Percentiles rank a stretch among this genome's conserved stretches.
These are phyloP conservation scores for Achatina immaculata DNA, from an alignment of 1,140 invertebrate species.

Conservation along the genomic window DNA sequence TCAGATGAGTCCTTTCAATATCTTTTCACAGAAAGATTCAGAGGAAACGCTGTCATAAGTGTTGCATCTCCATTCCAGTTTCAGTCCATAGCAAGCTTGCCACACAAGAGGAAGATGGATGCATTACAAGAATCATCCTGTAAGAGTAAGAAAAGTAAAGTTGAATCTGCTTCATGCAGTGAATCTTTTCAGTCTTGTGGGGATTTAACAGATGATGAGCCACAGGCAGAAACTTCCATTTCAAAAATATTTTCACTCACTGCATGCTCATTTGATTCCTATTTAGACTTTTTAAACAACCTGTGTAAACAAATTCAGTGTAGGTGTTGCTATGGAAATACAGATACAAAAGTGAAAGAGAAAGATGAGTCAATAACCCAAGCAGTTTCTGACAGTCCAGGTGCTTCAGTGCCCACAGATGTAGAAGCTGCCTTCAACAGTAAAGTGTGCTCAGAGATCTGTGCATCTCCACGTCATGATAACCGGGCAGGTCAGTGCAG, in stretches of 20 bases:
- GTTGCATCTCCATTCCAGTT: background rate
- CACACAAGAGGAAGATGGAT: background rate
- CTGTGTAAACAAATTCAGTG: background rate
- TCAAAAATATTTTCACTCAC: background rate
- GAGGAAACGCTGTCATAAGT: background rate
- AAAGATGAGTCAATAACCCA: background rate
- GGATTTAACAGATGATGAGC: background rate
- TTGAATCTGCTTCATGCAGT: background rate
- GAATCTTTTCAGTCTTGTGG: background rate
- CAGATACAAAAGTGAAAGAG: background rate
- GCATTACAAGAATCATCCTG: background rate
- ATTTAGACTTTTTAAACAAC: slow-evolving; percentile 14
- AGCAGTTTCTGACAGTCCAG: background rate
- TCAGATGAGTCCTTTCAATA: background rate
- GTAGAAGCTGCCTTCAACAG: too few relatives aligned
- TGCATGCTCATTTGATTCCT: background rate
- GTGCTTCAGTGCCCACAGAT: too few relatives aligned
- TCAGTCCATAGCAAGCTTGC: background rate
- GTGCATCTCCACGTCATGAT: too few relatives aligned
- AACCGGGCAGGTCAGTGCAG: too few relatives aligned
- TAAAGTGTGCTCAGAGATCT: too few relatives aligned
- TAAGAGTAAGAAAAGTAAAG: background rate
- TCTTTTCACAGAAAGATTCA: background rate
- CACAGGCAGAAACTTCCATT: background rate
- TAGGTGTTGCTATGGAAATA: background rate